phyloP scores from a whole-genome alignment of 2,888 invertebrate species.

The Piscicola geometra region DNA sequence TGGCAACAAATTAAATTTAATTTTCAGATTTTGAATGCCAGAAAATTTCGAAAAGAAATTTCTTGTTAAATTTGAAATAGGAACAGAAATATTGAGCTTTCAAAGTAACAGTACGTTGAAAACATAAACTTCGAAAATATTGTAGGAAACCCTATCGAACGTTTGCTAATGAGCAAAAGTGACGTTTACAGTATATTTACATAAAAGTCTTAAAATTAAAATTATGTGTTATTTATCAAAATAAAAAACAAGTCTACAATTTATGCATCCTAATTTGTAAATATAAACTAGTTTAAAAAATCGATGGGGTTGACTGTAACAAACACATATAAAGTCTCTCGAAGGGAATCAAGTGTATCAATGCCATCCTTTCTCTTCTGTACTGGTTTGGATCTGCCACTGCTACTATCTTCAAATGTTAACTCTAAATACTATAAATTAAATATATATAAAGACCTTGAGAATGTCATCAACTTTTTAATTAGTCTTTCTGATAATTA shows the following conservation, averaged over 20 bases:
- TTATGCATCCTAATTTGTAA: too few relatives aligned
- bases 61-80: too few relatives aligned
- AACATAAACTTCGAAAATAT: too few relatives aligned
- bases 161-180: too few relatives aligned
- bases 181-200: not conserved
- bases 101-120: too few relatives aligned
- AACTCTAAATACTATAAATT: not conserved
- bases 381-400: constrained; percentile 33
- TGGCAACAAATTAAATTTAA: too few relatives aligned
- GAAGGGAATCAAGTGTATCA: constrained; percentile 30
- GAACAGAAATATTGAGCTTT: too few relatives aligned
- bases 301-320: not conserved
- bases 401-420: not conserved
- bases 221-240: not conserved
- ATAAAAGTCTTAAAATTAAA: not conserved
- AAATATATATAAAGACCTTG: not conserved
- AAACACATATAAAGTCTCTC: constrained; percentile 29
- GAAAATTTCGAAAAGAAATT: too few relatives aligned
- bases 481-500: not conserved
- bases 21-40: too few relatives aligned
- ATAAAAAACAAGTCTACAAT: too few relatives aligned
- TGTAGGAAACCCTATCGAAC: too few relatives aligned
- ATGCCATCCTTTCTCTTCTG: constrained; percentile 29
- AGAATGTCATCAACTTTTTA: not conserved
- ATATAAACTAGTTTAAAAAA: too few relatives aligned